Conservation (phyloP, 2,113 vertebrate genomes). For the Choloepus hoffmanni region DNA sequence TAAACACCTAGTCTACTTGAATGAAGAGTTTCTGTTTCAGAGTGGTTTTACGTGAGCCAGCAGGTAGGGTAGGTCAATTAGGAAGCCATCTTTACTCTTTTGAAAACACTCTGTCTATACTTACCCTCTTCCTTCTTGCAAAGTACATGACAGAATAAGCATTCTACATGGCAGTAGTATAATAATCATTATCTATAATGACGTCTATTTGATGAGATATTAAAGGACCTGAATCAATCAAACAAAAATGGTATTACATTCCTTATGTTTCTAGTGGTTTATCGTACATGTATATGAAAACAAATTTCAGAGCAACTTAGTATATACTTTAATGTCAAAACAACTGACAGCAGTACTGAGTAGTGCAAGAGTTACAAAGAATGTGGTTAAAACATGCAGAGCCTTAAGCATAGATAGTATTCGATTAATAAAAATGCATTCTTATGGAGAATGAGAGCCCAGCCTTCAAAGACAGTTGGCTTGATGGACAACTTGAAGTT, state of each 20-base stretch:
- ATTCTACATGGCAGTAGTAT: background rate
- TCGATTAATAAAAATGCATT: background rate
- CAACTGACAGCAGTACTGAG: background rate
- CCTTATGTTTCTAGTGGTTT: background rate
- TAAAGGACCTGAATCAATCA: background rate
- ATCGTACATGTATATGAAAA: background rate
- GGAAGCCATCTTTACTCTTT: too few relatives aligned
- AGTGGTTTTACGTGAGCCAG: background rate
- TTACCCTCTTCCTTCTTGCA: background rate
- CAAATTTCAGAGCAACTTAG: background rate
- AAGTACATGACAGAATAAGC: background rate
- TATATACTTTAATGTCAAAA: background rate
- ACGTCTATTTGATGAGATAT: background rate
- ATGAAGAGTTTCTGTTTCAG: background rate
- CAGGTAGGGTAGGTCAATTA: background rate
- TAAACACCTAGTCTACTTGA: background rate
- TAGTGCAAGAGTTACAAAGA: background rate
- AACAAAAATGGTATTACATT: too few relatives aligned
- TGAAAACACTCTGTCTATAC: background rate
- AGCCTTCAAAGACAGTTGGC: background rate
- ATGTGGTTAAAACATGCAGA: background rate
- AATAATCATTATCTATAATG: background rate
- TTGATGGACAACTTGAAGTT: background rate
- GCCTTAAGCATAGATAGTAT: background rate
- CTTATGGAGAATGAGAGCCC: background rate